These are phyloP conservation scores for Squalus acanthias DNA, from an alignment of 2,797 vertebrate species.

Conservation along the genomic window DNA sequence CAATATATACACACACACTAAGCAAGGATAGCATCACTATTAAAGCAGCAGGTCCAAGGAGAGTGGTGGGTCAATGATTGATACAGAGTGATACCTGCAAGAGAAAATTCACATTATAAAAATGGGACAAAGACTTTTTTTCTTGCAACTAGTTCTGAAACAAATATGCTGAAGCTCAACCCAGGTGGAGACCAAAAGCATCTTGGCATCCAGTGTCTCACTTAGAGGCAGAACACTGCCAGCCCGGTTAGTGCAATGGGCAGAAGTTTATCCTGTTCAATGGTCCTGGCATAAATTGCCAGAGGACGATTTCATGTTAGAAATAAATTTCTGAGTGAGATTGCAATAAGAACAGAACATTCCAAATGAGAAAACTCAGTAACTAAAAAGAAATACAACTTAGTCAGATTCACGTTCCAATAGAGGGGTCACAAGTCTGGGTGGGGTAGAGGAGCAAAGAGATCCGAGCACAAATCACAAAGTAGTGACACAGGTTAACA, in stretches of 20 bases:
- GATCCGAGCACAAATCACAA: too few species aligned
- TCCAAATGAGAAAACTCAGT: neutral
- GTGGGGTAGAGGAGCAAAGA: too few species aligned
- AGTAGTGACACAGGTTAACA: too few species aligned
- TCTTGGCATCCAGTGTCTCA: neutral
- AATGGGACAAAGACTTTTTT: neutral
- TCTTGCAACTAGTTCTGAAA: neutral
- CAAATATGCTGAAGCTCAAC: neutral
- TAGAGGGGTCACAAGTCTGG: too few species aligned
- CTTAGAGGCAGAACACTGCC: neutral
- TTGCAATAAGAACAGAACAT: neutral
- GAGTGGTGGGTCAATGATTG: slow-evolving; percentile 69
- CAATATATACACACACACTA: slow-evolving; percentile 12
- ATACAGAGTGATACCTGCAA: slow-evolving; percentile 78
- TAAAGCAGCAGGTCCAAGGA: slow-evolving; percentile 21
- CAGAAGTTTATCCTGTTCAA: neutral
- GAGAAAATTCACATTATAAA: neutral
- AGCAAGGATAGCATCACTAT: neutral
- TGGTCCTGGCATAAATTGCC: neutral
- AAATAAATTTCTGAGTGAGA: neutral
- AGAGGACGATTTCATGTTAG: neutral
- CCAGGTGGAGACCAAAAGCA: neutral
- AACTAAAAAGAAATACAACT: neutral
- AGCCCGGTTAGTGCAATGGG: neutral
- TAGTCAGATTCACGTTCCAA: neutral